Conservation (phyloP, 2,797 vertebrate genomes). For the Sebastes hopkinsi region DNA sequence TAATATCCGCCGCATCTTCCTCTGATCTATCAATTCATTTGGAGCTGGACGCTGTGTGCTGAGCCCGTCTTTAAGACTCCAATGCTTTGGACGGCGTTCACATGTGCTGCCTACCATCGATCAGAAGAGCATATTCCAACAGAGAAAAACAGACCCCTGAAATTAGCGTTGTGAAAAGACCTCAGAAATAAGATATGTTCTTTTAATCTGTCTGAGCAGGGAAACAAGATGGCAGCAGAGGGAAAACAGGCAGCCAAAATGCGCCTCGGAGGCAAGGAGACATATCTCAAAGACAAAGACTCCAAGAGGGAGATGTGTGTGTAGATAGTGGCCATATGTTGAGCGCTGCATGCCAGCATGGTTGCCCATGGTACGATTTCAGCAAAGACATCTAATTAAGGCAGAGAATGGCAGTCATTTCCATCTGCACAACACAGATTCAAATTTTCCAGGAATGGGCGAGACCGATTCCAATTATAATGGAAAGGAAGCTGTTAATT, state of each 20-base stretch:
- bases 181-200: constrained; percentile 56
- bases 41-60: constrained; percentile 48
- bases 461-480: constrained; percentile 78
- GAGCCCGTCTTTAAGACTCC: constrained; percentile 37
- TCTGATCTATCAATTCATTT: constrained; percentile 77
- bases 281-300: constrained; percentile 54
- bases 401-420: constrained; percentile 73
- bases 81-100: constrained; percentile 28
- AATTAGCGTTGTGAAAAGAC: constrained; percentile 62
- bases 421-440: constrained; percentile 75
- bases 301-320: constrained; percentile 50
- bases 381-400: constrained; percentile 80
- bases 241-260: constrained; percentile 36
- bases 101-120: constrained; percentile 9
- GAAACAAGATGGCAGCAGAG: constrained; percentile 61
- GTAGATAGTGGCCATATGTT: constrained; percentile 76
- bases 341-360: constrained; percentile 55
- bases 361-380: constrained; percentile 68
- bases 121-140: constrained; percentile 41
- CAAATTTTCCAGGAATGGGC: constrained; percentile 68
- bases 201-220: constrained; percentile 55
- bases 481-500: constrained; percentile 79
- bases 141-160: constrained; percentile 44
- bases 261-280: constrained; percentile 8
- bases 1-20: constrained; percentile 68